phyloP scores from a whole-genome alignment of 2,797 vertebrate genomes.

The Premnoplex brunnescens region DNA sequence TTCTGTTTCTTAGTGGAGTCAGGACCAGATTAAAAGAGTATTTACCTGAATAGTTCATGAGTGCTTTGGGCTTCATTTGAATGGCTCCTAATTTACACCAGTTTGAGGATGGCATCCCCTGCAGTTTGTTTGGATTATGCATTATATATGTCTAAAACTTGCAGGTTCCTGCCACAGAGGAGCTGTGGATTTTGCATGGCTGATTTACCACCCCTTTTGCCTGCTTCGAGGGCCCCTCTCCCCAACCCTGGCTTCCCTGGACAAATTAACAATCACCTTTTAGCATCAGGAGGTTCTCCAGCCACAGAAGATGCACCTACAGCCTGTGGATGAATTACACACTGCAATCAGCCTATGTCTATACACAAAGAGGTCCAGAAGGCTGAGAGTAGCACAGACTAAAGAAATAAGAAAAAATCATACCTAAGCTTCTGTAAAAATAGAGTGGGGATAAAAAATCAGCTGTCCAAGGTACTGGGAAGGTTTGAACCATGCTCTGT shows the following conservation, averaged over 20 bases:
- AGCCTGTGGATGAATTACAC: not conserved
- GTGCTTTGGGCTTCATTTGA: not conserved
- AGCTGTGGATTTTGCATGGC: not conserved
- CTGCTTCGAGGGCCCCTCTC: not conserved
- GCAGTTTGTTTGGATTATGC: not conserved
- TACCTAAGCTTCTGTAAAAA: not conserved
- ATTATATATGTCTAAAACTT: not conserved
- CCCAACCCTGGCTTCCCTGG: not conserved
- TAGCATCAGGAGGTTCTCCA: not conserved
- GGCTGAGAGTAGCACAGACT: not conserved
- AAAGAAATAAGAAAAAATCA: not conserved
- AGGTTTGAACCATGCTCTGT: not conserved
- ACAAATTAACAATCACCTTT: not conserved
- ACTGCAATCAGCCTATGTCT: not conserved
- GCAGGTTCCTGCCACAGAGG: not conserved
- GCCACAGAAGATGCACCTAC: not conserved
- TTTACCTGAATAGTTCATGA: not conserved
- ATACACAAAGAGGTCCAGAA: not conserved
- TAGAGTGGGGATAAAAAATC: not conserved
- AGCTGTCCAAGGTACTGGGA: not conserved
- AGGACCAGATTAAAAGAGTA: not conserved
- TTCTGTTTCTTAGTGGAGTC: not conserved
- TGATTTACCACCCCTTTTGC: not conserved
- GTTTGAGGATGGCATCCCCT: not conserved
- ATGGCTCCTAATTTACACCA: not conserved